phyloP scores from a whole-genome alignment of 2,113 vertebrate genomes.

The Hymenochirus boettgeri region DNA sequence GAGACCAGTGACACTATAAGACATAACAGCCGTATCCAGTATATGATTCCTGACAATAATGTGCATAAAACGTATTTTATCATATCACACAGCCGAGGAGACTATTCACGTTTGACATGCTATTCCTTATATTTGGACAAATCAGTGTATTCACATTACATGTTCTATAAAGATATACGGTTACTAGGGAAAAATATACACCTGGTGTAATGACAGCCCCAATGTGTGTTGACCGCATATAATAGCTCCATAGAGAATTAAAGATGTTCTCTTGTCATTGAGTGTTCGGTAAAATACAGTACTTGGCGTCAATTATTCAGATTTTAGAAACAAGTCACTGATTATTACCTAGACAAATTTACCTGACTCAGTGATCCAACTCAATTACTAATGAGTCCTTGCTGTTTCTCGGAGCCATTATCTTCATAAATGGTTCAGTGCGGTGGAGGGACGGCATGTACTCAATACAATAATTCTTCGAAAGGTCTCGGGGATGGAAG shows the following conservation, averaged over 20 bases:
- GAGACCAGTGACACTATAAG: too few species aligned
- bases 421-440: conserved; percentile 25
- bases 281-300: conserved; percentile 22
- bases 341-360: conserved; percentile 44
- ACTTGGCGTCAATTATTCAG: conserved; percentile 44
- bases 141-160: background rate
- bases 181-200: conserved; percentile 48
- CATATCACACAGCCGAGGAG: too few species aligned
- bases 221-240: conserved; percentile 49
- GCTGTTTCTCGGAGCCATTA: conserved; percentile 42
- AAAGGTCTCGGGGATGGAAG: conserved; percentile 1
- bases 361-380: conserved; percentile 35
- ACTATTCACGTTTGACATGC: background rate
- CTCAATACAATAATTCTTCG: background rate
- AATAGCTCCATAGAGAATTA: conserved; percentile 46
- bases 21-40: too few species aligned
- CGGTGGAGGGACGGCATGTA: conserved; percentile 16
- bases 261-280: conserved; percentile 12
- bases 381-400: conserved; percentile 45
- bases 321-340: conserved; percentile 44
- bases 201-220: conserved; percentile 44
- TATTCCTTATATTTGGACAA: background rate
- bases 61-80: too few species aligned
- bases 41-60: too few species aligned
- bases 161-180: conserved; percentile 32